phyloP scores from a whole-genome alignment of 2,797 vertebrate species.

The Nannoperca obscura region DNA sequence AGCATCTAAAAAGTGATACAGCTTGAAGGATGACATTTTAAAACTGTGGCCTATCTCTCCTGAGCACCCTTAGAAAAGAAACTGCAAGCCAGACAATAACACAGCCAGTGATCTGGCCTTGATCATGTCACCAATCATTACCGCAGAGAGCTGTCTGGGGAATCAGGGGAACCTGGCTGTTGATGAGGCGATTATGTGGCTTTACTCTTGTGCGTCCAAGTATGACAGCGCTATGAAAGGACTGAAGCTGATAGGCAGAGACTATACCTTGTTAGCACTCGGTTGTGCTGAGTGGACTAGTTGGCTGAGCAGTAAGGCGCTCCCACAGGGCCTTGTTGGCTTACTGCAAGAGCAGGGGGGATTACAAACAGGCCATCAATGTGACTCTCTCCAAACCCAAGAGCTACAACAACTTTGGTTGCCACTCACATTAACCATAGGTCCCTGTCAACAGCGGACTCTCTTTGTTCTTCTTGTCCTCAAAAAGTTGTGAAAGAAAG shows the following conservation, averaged over 20 bases:
- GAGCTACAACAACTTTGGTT: constrained; percentile 54
- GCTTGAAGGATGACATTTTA: constrained; percentile 65
- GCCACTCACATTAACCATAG: constrained; percentile 40
- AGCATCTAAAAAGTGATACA: constrained; percentile 46
- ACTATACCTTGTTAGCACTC: constrained; percentile 79
- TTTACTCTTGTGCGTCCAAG: constrained; percentile 76
- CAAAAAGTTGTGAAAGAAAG: constrained; percentile 22
- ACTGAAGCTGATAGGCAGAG: constrained; percentile 63
- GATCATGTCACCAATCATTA: constrained; percentile 84
- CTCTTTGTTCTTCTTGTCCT: constrained; percentile 28
- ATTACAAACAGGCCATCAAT: constrained; percentile 68
- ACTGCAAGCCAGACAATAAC: constrained; percentile 76
- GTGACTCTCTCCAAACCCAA: constrained; percentile 49
- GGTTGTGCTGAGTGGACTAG: constrained; percentile 79
- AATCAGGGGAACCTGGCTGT: constrained; percentile 75
- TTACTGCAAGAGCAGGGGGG: constrained; percentile 64
- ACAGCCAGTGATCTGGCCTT: constrained; percentile 75
- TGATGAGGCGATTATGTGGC: constrained; percentile 85
- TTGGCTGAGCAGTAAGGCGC: constrained; percentile 63
- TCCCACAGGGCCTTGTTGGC: constrained; percentile 65
- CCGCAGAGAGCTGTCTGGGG: constrained; percentile 69
- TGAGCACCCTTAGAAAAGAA: constrained; percentile 67
- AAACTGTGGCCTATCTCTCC: constrained; percentile 63
- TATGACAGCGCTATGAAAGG: constrained; percentile 76
- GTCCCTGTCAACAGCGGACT: constrained; percentile 46